Evolutionary conservation across 2,113 vertebrate species (phyloP).

Genomic region (Oryzias melastigma): DNA sequence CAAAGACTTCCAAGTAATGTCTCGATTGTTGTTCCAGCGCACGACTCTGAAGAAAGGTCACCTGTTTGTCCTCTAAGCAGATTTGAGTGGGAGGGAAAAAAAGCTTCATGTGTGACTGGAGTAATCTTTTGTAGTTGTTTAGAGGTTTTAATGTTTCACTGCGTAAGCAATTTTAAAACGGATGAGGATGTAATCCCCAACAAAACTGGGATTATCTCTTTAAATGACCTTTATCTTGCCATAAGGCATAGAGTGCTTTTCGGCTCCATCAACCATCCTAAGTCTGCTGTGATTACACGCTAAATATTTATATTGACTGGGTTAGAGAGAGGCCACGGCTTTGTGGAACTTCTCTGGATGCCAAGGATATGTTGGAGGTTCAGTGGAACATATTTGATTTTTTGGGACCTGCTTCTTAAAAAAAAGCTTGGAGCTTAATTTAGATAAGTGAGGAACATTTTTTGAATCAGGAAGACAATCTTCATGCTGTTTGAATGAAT

Average conservation of each 20-base stretch:
- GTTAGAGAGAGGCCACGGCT: constrained; percentile 15
- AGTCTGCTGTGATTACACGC: constrained; percentile 60
- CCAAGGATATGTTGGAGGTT: too few relatives aligned
- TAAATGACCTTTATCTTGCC: constrained; percentile 76
- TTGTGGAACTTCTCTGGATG: too few relatives aligned
- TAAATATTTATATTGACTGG: constrained; percentile 53
- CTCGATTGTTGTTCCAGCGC: constrained; percentile 9
- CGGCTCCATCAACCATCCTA: constrained; percentile 49
- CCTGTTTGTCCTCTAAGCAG: constrained; percentile 26
- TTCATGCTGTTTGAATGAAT: too few relatives aligned
- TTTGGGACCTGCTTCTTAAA: too few relatives aligned
- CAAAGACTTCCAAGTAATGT: not conserved
- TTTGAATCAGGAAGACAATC: too few relatives aligned
- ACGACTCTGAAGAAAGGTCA: constrained; percentile 47
- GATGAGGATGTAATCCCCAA: constrained; percentile 72
- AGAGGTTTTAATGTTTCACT: constrained; percentile 64
- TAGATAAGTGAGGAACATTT: too few relatives aligned
- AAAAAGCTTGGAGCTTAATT: too few relatives aligned
- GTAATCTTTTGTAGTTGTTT: constrained; percentile 75
- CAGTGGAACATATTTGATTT: too few relatives aligned
- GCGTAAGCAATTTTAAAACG: constrained; percentile 77
- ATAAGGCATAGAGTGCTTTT: constrained; percentile 63
- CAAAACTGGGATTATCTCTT: constrained; percentile 75
- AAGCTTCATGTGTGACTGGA: constrained; percentile 42
- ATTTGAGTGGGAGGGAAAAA: constrained; percentile 17